A percentile compares a stretch with the other conserved stretches of the same genome.
phyloP scores from a whole-genome alignment of 2,797 vertebrate species.

The Coluber constrictor region DNA sequence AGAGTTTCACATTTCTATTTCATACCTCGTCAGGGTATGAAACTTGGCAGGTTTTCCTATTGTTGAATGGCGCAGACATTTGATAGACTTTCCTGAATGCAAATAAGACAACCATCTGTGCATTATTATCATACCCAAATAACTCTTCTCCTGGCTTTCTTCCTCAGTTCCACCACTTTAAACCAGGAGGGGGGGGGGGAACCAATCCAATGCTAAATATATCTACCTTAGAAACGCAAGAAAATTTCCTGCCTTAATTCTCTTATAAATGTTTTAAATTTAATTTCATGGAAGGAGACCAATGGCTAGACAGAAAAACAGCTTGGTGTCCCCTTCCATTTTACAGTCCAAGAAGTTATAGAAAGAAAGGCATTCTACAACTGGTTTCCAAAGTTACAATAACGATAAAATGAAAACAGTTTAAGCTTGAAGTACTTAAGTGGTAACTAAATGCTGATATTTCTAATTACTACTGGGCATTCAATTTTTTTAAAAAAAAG shows the following conservation, averaged over 20 bases:
- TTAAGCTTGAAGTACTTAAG: conserved; percentile 34
- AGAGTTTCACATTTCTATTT: not conserved
- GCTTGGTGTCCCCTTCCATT: not conserved
- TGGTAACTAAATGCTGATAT: conserved; percentile 37
- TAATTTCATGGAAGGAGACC: not conserved
- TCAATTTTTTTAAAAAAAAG: conserved; percentile 30
- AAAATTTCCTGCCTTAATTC: not conserved
- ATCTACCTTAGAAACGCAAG: conserved; percentile 8
- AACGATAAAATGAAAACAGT: conserved; percentile 39
- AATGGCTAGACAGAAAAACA: conserved; percentile 22
- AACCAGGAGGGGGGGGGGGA: not conserved
- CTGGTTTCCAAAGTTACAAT: conserved; percentile 36
- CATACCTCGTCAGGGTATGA: not conserved
- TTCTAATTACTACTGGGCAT: conserved; percentile 37
- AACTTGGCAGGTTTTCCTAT: not conserved
- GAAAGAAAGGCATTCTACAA: conserved; percentile 37
- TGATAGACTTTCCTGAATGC: conserved; percentile 1
- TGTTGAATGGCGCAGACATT: not conserved
- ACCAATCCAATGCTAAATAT: not conserved
- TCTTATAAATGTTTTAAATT: conserved; percentile 21
- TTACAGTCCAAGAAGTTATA: conserved; percentile 33
- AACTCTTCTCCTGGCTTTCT: not conserved
- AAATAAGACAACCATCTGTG: conserved; percentile 1
- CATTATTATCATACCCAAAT: not conserved
- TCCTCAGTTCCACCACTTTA: not conserved